Base-by-base conservation (phyloP, 2,888 invertebrate genomes). In the Tridacna gigas region DNA sequence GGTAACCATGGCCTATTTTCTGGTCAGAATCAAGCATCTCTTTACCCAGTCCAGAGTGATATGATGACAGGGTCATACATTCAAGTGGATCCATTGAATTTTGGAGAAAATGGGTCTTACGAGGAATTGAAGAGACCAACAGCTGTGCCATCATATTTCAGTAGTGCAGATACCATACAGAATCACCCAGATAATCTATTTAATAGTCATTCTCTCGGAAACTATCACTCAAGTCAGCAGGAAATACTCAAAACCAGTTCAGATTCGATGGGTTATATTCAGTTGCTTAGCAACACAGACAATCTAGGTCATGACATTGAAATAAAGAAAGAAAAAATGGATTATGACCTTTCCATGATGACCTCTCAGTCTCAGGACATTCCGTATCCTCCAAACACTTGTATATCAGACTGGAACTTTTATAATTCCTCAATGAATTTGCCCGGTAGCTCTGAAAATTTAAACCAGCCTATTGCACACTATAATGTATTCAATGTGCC, bases 361-460 rank as follows among this genome's bases (percentile, higher is more conserved):
- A 65, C 48, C 11, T 67, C 73, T 2, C 81, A 84, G 25, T 74
- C 74, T 11, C 74, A 79, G 0, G 87, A 84, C 67, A 87, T 81
- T 61, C 74, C 75, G 20, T 87, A 77, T 65, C 80, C 83, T 15
- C 74, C 83, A 28, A 87, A 83, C 66, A 85, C 87, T 1, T 81
- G 87, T 73, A 79, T 85, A n/a, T 37, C 77, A 18, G 87, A 87
- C 73, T 87, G 87, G 87, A 83, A 83, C 60, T 85, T 80, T 63
- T 87, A 81, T 67, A 79, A 83, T 60, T 47, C 71, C 3, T 2
- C 79, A 0, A 48, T 73, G 47, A 63, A 73, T 25, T 18, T 47
- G 26, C 47, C 61, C 47, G 22, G 65, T 0, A 75, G 47, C 37
- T n/a, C 63, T n/a, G 47, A 47, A 47, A 63, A 20, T 7, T 25